Conservation (phyloP, 2,888 invertebrate species). For the Melanotus villosus region DNA sequence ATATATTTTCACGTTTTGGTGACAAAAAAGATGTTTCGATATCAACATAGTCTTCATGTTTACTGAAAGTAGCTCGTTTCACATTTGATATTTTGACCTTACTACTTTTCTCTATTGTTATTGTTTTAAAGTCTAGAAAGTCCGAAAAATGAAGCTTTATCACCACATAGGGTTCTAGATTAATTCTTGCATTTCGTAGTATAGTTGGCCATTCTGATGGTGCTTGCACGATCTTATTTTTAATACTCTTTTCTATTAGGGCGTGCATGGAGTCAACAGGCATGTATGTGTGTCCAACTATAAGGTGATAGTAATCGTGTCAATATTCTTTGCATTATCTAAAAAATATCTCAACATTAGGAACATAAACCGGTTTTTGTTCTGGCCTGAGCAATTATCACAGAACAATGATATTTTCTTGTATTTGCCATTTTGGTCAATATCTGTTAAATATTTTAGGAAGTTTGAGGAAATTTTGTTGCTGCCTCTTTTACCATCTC, state of each 20-base stretch:
- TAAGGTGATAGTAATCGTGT: slow-evolving; percentile 54
- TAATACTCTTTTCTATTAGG: slow-evolving; percentile 50
- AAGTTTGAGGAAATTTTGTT: slow-evolving; percentile 39
- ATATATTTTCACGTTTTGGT: neutral
- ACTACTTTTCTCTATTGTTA: too few relatives aligned
- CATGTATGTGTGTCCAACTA: slow-evolving; percentile 60
- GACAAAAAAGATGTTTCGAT: too few relatives aligned
- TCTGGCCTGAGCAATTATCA: slow-evolving; percentile 33
- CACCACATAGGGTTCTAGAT: slow-evolving; percentile 48
- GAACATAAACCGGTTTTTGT: slow-evolving; percentile 46
- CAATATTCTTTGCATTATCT: slow-evolving; percentile 44
- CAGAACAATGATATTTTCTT: slow-evolving; percentile 43
- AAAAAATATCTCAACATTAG: slow-evolving; percentile 47
- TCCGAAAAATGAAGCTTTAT: slow-evolving; percentile 30
- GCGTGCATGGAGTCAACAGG: slow-evolving; percentile 55
- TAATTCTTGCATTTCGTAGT: slow-evolving; percentile 48
- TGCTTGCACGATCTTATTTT: slow-evolving; percentile 51
- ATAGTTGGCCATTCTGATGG: slow-evolving; percentile 55
- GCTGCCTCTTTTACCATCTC: slow-evolving; percentile 44
- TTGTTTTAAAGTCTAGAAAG: slow-evolving; percentile 32
- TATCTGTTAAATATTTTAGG: slow-evolving; percentile 47
- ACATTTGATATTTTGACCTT: too few relatives aligned
- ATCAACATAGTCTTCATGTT: too few relatives aligned
- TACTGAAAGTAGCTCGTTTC: too few relatives aligned
- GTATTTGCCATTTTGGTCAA: slow-evolving; percentile 45